phyloP scores from a whole-genome alignment of 2,113 vertebrate genomes.

The Rhabdornis inornatus region DNA sequence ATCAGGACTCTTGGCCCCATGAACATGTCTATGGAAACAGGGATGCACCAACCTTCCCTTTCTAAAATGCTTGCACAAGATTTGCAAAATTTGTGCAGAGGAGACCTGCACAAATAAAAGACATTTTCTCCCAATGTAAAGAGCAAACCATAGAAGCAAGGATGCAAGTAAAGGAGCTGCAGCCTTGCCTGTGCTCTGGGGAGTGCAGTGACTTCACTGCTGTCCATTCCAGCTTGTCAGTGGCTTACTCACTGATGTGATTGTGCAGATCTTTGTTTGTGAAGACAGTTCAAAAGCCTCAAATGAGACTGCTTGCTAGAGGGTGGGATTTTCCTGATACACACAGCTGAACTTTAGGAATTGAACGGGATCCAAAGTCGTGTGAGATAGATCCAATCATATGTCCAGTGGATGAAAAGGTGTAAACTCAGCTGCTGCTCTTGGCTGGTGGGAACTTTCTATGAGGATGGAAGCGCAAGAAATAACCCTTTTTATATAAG shows the following conservation, averaged over 20 bases:
- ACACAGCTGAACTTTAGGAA: neutral
- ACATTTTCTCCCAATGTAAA: neutral
- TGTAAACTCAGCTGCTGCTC: neutral
- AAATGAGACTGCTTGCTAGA: neutral
- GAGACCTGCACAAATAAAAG: neutral
- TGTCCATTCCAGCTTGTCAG: fast-evolving
- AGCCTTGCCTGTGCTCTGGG: neutral
- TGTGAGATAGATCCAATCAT: neutral
- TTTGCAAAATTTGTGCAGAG: neutral
- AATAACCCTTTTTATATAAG: no score
- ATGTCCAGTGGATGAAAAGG: neutral
- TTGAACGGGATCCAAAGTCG: neutral
- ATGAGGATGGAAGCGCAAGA: neutral
- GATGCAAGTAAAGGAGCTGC: neutral
- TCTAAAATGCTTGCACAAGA: neutral
- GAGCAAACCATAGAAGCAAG: neutral
- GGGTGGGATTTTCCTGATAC: neutral
- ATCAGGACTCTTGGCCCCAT: neutral
- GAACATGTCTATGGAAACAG: fast-evolving
- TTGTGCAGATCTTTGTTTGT: neutral
- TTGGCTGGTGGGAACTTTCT: neutral
- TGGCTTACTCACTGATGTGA: neutral
- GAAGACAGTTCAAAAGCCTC: neutral
- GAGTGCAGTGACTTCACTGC: neutral
- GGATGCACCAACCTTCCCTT: neutral